These are phyloP conservation scores for Blennius ocellaris DNA, from an alignment of 2,113 vertebrate species.

Conservation along the genomic window DNA sequence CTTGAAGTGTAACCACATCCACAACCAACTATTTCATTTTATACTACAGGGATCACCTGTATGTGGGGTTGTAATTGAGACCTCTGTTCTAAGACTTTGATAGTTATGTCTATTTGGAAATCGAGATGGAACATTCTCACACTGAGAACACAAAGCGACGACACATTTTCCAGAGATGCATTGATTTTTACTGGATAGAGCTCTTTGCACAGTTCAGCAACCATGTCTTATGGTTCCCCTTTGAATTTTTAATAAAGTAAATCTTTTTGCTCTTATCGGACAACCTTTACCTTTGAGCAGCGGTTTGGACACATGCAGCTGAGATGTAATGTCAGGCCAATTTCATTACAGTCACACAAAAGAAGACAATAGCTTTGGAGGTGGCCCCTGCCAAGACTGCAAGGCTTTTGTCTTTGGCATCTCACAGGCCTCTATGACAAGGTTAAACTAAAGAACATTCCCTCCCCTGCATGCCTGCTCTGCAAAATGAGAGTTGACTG, in stretches of 20 bases:
- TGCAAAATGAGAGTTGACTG: slow-evolving; percentile 68
- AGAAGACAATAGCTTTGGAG: slow-evolving; percentile 61
- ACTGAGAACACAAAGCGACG: neutral
- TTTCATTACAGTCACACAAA: slow-evolving; percentile 48
- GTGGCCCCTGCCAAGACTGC: slow-evolving; percentile 60
- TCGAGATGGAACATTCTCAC: neutral
- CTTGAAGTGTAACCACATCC: neutral
- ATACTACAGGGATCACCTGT: neutral
- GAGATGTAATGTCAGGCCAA: slow-evolving; percentile 50
- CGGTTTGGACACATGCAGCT: slow-evolving; percentile 44
- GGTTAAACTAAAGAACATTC: slow-evolving; percentile 77
- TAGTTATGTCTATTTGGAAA: neutral
- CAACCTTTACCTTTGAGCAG: slow-evolving; percentile 49
- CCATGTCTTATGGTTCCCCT: neutral
- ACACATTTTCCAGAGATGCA: neutral
- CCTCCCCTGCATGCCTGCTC: slow-evolving; percentile 58
- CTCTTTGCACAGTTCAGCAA: neutral
- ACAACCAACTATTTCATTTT: too few species aligned
- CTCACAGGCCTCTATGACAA: slow-evolving; percentile 72
- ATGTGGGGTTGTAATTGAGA: neutral
- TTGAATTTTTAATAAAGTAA: slow-evolving; percentile 32
- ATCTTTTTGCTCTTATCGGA: slow-evolving; percentile 31
- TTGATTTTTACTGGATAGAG: slow-evolving; percentile 5
- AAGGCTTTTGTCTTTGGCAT: slow-evolving; percentile 65
- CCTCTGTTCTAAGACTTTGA: neutral